phyloP scores from a whole-genome alignment of 1,140 invertebrate species.

The Contarinia nasturtii region DNA sequence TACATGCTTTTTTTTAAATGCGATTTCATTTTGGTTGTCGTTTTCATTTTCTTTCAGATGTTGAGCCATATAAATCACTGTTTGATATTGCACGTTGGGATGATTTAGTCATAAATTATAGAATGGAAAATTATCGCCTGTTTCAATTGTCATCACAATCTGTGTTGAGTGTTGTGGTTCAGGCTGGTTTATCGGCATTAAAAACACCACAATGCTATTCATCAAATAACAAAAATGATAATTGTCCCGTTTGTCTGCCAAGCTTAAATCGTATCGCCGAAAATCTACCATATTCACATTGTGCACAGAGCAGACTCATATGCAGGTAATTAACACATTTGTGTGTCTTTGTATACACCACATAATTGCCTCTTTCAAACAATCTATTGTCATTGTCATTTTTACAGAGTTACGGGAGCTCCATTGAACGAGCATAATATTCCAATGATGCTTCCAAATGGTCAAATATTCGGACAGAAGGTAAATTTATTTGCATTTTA shows the following conservation, averaged over 20 bases:
- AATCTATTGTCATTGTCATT: not conserved
- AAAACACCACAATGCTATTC: conserved; percentile 82
- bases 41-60: conserved; percentile 16
- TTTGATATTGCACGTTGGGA: conserved; percentile 47
- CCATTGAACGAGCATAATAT: conserved; percentile 96
- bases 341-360: not conserved
- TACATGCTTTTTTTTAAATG: not conserved
- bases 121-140: conserved; percentile 82
- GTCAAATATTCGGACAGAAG: conserved; percentile 91
- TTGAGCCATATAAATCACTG: conserved; percentile 34
- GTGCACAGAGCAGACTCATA: conserved; percentile 83
- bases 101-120: conserved; percentile 72
- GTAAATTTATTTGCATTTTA: conserved; percentile 26
- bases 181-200: conserved; percentile 82
- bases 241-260: conserved; percentile 85
- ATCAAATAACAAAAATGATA: conserved; percentile 43
- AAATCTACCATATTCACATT: conserved; percentile 84
- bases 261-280: conserved; percentile 74
- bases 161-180: conserved; percentile 76
- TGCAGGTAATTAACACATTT: conserved; percentile 9
- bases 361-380: not conserved
- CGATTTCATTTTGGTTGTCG: too few species aligned
- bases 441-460: conserved; percentile 96
- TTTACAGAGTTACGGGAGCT: conserved; percentile 70
- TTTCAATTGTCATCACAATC: conserved; percentile 84